Percentiles rank a stretch among this genome's conserved stretches.
phyloP scores from a whole-genome alignment of 1,140 invertebrate species.

The Bombus polaris region DNA sequence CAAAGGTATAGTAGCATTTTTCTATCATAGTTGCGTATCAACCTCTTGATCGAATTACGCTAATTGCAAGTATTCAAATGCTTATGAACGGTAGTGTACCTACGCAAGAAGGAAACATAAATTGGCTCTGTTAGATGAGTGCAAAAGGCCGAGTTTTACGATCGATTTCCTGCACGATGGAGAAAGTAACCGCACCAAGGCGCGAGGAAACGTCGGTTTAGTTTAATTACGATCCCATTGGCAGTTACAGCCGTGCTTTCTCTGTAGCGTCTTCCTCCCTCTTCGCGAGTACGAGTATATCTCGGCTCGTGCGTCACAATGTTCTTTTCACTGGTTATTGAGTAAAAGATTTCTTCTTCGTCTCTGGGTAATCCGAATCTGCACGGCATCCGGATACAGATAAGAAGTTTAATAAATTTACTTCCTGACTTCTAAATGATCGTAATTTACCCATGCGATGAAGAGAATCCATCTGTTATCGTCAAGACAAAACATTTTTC shows the following conservation, averaged over 20 bases:
- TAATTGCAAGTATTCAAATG: too few relatives aligned
- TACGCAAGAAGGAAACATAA: constrained; percentile 12
- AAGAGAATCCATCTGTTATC: background rate
- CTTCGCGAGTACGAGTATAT: constrained; percentile 16
- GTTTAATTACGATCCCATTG: constrained; percentile 15
- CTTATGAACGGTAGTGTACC: background rate
- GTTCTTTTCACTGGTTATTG: constrained; percentile 27
- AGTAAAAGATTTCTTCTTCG: background rate
- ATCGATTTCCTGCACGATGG: constrained; percentile 25
- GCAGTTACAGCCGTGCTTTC: constrained; percentile 10
- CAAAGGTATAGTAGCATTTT: too few relatives aligned
- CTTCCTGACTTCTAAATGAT: background rate
- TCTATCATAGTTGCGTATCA: too few relatives aligned
- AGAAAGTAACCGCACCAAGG: constrained; percentile 20
- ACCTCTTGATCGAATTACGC: too few relatives aligned
- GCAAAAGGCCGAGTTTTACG: constrained; percentile 12
- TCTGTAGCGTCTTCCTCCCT: constrained; percentile 21
- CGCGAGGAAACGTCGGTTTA: constrained; percentile 23
- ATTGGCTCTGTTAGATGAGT: background rate
- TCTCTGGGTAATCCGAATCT: constrained; percentile 5
- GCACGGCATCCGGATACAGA: constrained; percentile 27
- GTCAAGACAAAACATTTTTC: background rate
- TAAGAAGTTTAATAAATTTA: constrained; percentile 4
- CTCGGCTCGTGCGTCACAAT: constrained; percentile 39
- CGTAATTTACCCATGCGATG: background rate